phyloP scores from a whole-genome alignment of 2,888 invertebrate species.

The Archips xylosteana region DNA sequence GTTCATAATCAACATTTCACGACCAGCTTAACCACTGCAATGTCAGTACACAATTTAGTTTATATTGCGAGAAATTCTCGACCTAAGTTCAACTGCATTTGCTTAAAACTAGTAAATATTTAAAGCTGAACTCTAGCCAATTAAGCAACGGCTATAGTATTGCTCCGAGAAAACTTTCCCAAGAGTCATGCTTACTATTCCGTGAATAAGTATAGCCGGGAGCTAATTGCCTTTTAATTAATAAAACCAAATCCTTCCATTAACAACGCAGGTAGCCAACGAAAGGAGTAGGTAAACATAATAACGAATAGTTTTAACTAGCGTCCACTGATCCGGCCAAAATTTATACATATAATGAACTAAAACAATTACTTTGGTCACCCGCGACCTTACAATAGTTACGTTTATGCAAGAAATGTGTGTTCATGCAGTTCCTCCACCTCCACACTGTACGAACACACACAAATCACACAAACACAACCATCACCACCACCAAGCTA shows the following conservation, averaged over 20 bases:
- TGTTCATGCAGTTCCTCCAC: too few species aligned
- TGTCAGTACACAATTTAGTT: conserved; percentile 45
- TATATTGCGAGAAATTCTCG: conserved; percentile 59
- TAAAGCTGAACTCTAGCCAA: conserved; percentile 68
- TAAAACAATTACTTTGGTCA: too few species aligned
- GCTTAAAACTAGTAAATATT: conserved; percentile 74
- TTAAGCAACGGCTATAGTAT: conserved; percentile 68
- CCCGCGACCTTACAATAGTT: too few species aligned
- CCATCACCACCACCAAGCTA: too few species aligned
- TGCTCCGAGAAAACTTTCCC: conserved; percentile 67
- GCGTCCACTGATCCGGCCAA: conserved; percentile 4
- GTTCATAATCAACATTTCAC: background rate
- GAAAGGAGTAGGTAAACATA: conserved; percentile 13
- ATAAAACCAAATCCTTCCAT: conserved; percentile 14
- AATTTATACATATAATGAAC: too few species aligned
- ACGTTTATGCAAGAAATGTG: too few species aligned
- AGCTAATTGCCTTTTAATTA: conserved; percentile 71
- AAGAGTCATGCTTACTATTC: conserved; percentile 56
- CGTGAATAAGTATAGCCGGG: conserved; percentile 59
- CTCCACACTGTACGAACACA: too few species aligned
- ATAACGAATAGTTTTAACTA: conserved; percentile 3
- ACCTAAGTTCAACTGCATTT: conserved; percentile 67
- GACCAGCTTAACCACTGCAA: background rate
- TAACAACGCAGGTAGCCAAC: conserved; percentile 14
- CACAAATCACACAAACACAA: too few species aligned